A percentile compares a stretch with the other conserved stretches of the same genome.
These are phyloP conservation scores for Mormoops blainvillei DNA, from an alignment of 2,113 vertebrate species.

Conservation along the genomic window DNA sequence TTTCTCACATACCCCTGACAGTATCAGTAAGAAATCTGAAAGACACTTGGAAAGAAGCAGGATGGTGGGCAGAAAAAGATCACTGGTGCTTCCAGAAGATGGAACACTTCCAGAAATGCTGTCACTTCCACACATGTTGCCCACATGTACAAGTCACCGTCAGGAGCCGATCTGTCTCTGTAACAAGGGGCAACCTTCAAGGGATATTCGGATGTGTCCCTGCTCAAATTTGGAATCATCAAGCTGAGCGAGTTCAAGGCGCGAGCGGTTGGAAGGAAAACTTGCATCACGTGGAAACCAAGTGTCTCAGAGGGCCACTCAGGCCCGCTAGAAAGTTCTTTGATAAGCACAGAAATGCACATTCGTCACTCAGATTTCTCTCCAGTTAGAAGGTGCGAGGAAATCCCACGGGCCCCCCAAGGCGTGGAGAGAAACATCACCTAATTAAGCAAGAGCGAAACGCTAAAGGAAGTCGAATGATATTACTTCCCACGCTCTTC, in stretches of 20 bases:
- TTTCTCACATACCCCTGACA: neutral
- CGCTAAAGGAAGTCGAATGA: neutral
- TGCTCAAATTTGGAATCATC: neutral
- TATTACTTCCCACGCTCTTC: neutral
- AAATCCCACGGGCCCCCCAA: neutral
- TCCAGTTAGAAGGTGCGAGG: neutral
- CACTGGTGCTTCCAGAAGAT: neutral
- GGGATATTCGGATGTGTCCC: neutral
- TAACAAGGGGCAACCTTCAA: neutral
- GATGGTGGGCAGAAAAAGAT: neutral
- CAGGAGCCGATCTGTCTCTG: neutral
- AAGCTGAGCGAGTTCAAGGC: neutral
- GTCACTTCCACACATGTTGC: neutral
- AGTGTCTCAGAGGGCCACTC: neutral
- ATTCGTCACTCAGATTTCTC: neutral
- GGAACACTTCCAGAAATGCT: neutral
- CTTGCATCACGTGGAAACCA: neutral
- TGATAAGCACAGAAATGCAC: neutral
- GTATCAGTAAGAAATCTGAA: neutral
- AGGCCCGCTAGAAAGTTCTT: neutral
- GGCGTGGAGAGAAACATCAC: neutral
- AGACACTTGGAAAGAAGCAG: neutral
- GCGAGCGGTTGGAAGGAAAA: neutral
- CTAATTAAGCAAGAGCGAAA: slow-evolving; percentile 8
- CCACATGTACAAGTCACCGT: neutral